These are phyloP conservation scores for Sipha flava DNA, from an alignment of 1,140 invertebrate species.

Conservation along the genomic window DNA sequence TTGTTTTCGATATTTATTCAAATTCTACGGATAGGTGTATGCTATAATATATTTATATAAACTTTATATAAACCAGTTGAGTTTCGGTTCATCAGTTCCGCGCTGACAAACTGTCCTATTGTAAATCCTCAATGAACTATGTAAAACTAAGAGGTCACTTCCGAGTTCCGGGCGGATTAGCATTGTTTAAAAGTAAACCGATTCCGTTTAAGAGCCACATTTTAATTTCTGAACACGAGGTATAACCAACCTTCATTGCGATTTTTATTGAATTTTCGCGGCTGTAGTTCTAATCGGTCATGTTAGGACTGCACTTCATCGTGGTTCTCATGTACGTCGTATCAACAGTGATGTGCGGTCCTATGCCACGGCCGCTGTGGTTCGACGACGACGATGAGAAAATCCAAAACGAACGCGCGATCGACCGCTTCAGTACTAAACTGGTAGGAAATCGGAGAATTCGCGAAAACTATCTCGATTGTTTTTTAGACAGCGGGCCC, in stretches of 20 bases:
- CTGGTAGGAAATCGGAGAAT: conserved; percentile 50
- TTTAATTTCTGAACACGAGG: background rate
- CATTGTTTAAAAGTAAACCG: background rate
- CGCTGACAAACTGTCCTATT: background rate
- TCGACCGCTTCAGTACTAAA: background rate
- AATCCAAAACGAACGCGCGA: background rate
- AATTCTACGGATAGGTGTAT: too few species aligned
- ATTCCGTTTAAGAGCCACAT: background rate
- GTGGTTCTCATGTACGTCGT: background rate
- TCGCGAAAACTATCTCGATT: conserved; percentile 55
- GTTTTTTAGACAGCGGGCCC: conserved; percentile 55
- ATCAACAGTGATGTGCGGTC: background rate
- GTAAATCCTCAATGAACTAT: background rate
- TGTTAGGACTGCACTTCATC: background rate
- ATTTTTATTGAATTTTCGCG: too few species aligned
- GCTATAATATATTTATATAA: too few species aligned
- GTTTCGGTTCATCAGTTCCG: conserved; percentile 20
- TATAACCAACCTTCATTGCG: background rate
- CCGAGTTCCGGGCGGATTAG: background rate
- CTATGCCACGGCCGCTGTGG: background rate
- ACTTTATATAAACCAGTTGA: too few species aligned
- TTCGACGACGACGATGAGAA: background rate
- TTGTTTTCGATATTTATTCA: background rate
- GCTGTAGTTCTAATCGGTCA: background rate
- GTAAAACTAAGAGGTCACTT: conserved; percentile 18